Evolutionary conservation across 2,888 invertebrate genomes (phyloP).

Genomic region (Agonopterix heracliana): DNA sequence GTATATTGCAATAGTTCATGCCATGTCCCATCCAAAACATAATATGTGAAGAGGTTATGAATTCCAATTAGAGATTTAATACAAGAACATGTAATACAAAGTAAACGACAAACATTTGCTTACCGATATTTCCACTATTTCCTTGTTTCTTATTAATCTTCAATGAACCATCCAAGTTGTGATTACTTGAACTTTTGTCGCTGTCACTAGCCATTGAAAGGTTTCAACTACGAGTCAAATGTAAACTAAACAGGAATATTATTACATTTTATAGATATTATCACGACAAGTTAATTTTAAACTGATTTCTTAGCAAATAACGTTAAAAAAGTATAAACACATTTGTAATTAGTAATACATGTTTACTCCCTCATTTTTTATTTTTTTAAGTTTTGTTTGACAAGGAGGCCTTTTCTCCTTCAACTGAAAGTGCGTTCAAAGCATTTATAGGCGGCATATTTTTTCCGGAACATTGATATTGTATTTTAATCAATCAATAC

Average conservation of each 20-base stretch:
- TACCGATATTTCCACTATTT: conserved; percentile 51
- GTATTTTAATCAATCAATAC: too few relatives aligned
- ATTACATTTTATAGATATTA: conserved; percentile 1
- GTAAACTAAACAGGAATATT: neutral
- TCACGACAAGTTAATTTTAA: neutral
- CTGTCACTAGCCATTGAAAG: conserved; percentile 74
- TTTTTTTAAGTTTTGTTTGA: conserved; percentile 15
- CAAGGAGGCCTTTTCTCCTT: too few relatives aligned
- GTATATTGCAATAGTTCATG: too few relatives aligned
- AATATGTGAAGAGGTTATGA: neutral
- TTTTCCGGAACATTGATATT: too few relatives aligned
- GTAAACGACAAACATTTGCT: conserved; percentile 18
- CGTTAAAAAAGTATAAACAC: conserved; percentile 10
- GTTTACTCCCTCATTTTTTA: conserved; percentile 51
- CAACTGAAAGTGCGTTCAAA: too few relatives aligned
- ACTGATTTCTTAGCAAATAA: conserved; percentile 6
- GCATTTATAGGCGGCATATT: too few relatives aligned
- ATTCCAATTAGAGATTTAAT: neutral
- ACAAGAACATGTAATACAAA: neutral
- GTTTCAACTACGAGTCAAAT: conserved; percentile 9
- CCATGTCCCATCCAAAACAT: neutral
- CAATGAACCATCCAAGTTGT: conserved; percentile 61
- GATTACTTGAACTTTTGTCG: conserved; percentile 68
- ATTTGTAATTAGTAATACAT: conserved; percentile 32
- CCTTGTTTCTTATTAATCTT: conserved; percentile 55